Conservation (phyloP, 2,888 invertebrate genomes). For the Atherix ibis region DNA sequence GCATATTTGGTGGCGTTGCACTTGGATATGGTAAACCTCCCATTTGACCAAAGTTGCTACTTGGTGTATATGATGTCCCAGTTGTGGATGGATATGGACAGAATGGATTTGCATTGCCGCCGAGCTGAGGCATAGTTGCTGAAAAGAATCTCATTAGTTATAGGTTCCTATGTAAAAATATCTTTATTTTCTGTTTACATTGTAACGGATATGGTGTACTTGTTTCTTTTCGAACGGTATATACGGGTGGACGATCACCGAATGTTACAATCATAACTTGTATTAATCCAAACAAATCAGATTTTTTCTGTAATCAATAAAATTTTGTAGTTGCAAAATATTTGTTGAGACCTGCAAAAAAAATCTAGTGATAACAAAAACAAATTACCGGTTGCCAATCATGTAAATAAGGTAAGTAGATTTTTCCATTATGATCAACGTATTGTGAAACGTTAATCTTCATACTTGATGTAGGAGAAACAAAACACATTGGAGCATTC, state of each 20-base stretch:
- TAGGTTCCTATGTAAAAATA: too few species aligned
- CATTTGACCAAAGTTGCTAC: background rate
- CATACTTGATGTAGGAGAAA: constrained; percentile 91
- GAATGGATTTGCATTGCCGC: too few species aligned
- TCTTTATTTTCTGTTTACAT: too few species aligned
- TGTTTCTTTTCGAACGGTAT: constrained; percentile 50
- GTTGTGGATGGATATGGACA: too few species aligned
- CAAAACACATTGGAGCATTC: constrained; percentile 88
- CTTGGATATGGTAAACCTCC: too few species aligned
- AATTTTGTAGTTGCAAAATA: constrained; percentile 4
- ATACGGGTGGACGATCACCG: constrained; percentile 91
- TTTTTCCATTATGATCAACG: constrained; percentile 89
- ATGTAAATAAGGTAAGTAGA: constrained; percentile 91
- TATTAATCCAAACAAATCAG: constrained; percentile 76
- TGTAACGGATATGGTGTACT: constrained; percentile 37
- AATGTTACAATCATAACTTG: constrained; percentile 85
- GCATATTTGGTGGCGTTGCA: background rate
- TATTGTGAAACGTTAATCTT: constrained; percentile 85
- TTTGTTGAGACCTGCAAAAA: constrained; percentile 1
- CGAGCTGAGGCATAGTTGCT: constrained; percentile 34
- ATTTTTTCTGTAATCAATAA: constrained; percentile 37
- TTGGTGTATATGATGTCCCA: too few species aligned
- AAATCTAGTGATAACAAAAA: background rate
- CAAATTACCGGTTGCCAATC: constrained; percentile 67
- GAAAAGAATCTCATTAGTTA: background rate